phyloP scores from a whole-genome alignment of 2,113 vertebrate species.

The Bolborhynchus lineola region DNA sequence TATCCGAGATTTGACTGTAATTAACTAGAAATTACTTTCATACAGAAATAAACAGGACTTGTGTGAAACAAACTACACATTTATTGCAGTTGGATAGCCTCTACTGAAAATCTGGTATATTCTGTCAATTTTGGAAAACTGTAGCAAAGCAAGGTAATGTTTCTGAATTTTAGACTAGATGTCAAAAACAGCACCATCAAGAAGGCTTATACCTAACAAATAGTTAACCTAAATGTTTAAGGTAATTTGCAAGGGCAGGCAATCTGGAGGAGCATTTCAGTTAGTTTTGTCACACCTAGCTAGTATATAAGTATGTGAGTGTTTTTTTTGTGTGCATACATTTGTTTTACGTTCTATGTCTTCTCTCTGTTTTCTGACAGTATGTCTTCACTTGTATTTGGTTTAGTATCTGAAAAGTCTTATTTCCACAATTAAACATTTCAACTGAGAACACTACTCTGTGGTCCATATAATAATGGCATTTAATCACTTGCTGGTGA shows the following conservation, averaged over 20 bases:
- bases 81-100: not conserved
- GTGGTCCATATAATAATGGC: not conserved
- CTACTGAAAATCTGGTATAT: not conserved
- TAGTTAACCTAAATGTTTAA: not conserved
- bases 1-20: not conserved
- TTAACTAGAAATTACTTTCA: not conserved
- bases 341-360: not conserved
- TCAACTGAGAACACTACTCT: not conserved
- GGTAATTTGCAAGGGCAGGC: not conserved
- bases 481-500: not conserved
- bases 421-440: not conserved
- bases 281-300: not conserved
- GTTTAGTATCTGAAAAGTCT: not conserved
- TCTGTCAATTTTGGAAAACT: not conserved
- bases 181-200: not conserved
- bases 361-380: not conserved
- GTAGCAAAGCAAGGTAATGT: not conserved
- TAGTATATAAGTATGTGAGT: not conserved
- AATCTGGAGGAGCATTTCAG: not conserved
- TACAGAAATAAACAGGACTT: not conserved
- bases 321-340: not conserved
- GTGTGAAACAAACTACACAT: not conserved
- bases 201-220: not conserved
- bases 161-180: not conserved
- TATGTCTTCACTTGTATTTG: not conserved